Evolutionary conservation across 2,113 vertebrate genomes (phyloP).

Genomic region (Arvicanthis niloticus): DNA sequence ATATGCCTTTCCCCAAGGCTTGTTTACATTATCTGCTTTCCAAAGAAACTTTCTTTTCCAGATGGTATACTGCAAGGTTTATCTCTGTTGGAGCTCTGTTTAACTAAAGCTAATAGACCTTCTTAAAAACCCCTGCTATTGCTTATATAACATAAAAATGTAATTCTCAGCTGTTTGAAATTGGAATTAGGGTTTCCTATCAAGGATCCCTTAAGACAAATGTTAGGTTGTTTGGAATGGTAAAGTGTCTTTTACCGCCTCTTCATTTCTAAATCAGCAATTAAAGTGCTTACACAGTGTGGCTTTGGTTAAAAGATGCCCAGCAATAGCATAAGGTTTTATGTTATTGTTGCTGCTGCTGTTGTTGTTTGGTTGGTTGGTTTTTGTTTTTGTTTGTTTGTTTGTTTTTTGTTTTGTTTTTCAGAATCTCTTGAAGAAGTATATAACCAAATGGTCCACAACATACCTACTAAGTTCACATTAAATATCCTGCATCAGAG

Average conservation of each 20-base stretch:
- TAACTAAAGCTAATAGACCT: conserved; percentile 30
- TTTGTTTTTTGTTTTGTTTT: background rate
- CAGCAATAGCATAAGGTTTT: background rate
- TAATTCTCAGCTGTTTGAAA: conserved; percentile 60
- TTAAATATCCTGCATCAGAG: background rate
- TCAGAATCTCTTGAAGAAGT: background rate
- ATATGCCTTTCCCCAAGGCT: background rate
- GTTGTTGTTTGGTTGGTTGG: too few species aligned
- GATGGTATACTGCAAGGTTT: conserved; percentile 46
- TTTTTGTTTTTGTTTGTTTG: too few species aligned
- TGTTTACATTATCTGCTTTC: conserved; percentile 49
- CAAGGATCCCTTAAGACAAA: conserved; percentile 21
- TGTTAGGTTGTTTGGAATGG: background rate
- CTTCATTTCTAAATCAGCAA: background rate
- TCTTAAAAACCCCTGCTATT: conserved; percentile 23
- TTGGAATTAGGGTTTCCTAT: conserved; percentile 60
- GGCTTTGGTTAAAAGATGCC: background rate
- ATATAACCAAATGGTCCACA: background rate
- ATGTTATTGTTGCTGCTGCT: too few species aligned
- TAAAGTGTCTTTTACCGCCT: background rate
- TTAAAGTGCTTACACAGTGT: accelerated
- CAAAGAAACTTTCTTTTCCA: conserved; percentile 64
- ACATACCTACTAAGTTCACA: background rate
- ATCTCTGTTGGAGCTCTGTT: background rate
- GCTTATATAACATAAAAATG: conserved; percentile 57